A percentile compares a stretch with the other conserved stretches of the same genome.
Conservation (phyloP, 1,140 invertebrate genomes). For the Monochamus saltuarius region DNA sequence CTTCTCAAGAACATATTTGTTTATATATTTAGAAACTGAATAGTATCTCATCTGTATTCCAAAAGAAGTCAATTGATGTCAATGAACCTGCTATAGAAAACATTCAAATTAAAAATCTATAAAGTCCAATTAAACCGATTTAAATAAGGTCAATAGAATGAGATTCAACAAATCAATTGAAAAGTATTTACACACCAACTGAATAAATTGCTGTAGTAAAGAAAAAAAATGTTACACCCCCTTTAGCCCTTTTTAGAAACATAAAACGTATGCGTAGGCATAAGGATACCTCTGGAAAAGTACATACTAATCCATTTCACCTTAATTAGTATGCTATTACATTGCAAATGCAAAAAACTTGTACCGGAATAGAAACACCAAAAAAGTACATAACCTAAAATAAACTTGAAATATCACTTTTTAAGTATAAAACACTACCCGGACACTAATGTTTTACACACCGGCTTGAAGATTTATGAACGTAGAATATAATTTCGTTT, state of each 20-base stretch:
- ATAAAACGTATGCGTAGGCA: slow-evolving; percentile 4
- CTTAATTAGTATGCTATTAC: slow-evolving; percentile 8
- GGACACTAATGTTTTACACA: slow-evolving; percentile 22
- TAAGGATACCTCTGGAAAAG: too few species aligned
- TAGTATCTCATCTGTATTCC: too few species aligned
- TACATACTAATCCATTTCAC: background rate
- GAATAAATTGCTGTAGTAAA: background rate
- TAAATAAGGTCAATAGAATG: slow-evolving; percentile 33
- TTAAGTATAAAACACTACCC: slow-evolving; percentile 1
- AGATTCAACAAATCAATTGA: slow-evolving; percentile 24
- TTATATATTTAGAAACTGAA: too few species aligned
- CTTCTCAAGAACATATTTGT: too few species aligned
- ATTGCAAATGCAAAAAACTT: slow-evolving; percentile 24
- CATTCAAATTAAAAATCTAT: slow-evolving; percentile 21
- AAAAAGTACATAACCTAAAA: slow-evolving; percentile 47
- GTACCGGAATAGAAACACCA: slow-evolving; percentile 43
- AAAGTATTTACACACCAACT: background rate
- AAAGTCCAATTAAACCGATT: slow-evolving; percentile 32
- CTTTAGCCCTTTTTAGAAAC: slow-evolving; percentile 9
- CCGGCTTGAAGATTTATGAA: slow-evolving; percentile 23
- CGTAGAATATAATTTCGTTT: slow-evolving; percentile 15
- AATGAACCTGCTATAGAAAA: background rate
- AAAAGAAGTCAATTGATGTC: too few species aligned
- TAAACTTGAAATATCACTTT: slow-evolving; percentile 5
- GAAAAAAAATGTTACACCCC: slow-evolving; percentile 1